A percentile compares a stretch with the other conserved stretches of the same genome.
phyloP scores from a whole-genome alignment of 1,140 invertebrate species.

The Centruroides vittatus region DNA sequence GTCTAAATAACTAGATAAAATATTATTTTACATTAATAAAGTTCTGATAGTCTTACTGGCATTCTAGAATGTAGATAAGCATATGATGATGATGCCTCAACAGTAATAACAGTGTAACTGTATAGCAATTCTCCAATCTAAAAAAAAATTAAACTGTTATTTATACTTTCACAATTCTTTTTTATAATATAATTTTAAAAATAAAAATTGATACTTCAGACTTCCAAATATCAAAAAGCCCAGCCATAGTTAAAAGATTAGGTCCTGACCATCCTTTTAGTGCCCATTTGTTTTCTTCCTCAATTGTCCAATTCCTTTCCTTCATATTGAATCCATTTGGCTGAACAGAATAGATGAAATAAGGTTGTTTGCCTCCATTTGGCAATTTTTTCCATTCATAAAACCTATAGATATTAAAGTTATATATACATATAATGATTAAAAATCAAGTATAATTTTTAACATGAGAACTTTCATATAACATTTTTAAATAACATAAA shows the following conservation, averaged over 20 bases:
- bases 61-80: not conserved
- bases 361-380: constrained; percentile 49
- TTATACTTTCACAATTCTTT: too few species aligned
- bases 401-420: constrained; percentile 30
- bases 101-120: not conserved
- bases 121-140: not conserved
- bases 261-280: constrained; percentile 44
- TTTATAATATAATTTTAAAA: too few species aligned
- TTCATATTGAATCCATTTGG: constrained; percentile 4
- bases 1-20: too few species aligned
- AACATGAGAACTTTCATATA: too few species aligned
- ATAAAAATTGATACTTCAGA: constrained; percentile 6
- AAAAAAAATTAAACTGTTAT: not conserved
- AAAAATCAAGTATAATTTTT: too few species aligned
- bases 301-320: constrained; percentile 6
- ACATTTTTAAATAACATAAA: too few species aligned
- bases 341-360: constrained; percentile 52
- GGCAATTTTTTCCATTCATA: constrained; percentile 66
- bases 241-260: constrained; percentile 54
- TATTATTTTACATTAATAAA: too few species aligned
- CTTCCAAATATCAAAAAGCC: constrained; percentile 55
- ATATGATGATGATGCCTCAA: not conserved
- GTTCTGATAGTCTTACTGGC: not conserved
- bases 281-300: constrained; percentile 30
- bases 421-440: too few species aligned